Percentiles rank a stretch among this genome's conserved stretches.
phyloP scores from a whole-genome alignment of 64 coral and sea anemone genomes.

The Orbicella faveolata region DNA sequence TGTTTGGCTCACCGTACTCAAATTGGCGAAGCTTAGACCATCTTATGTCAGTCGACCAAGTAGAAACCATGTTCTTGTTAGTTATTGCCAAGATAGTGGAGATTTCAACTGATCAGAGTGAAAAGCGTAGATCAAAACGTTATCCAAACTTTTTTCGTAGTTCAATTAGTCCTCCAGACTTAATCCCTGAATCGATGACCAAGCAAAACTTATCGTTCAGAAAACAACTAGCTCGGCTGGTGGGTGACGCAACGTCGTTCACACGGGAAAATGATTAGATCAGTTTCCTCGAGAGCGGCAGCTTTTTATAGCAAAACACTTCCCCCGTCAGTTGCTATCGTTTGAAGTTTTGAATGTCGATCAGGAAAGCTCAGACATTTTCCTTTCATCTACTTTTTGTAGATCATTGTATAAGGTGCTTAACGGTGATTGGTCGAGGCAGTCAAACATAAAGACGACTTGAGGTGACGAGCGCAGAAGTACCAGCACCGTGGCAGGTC shows the following conservation, averaged over 20 bases:
- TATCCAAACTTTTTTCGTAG: neutral
- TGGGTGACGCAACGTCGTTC: slow-evolving; percentile 2
- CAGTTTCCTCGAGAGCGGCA: neutral
- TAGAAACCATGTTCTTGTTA: slow-evolving; percentile 20
- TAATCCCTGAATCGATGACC: neutral
- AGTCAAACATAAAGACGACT: neutral
- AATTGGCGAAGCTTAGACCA: slow-evolving; percentile 89
- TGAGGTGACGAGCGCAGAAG: neutral
- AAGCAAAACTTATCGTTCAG: neutral
- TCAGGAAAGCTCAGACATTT: neutral
- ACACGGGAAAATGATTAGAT: neutral
- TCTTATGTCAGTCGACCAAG: slow-evolving; percentile 74
- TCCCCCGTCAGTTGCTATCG: neutral
- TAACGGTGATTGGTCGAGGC: slow-evolving; percentile 22
- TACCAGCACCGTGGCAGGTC: slow-evolving; percentile 30
- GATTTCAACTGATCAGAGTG: neutral
- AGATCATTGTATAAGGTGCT: neutral
- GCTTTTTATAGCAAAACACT: neutral
- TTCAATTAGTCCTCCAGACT: neutral
- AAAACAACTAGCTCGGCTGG: neutral
- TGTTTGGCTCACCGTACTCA: slow-evolving; percentile 58
- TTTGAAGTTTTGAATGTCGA: neutral
- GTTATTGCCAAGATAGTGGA: neutral
- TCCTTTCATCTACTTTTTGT: slow-evolving; percentile 20
- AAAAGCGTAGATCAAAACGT: neutral